These are phyloP conservation scores for Colletes collaris DNA, from an alignment of 2,888 invertebrate species.

Conservation along the genomic window DNA sequence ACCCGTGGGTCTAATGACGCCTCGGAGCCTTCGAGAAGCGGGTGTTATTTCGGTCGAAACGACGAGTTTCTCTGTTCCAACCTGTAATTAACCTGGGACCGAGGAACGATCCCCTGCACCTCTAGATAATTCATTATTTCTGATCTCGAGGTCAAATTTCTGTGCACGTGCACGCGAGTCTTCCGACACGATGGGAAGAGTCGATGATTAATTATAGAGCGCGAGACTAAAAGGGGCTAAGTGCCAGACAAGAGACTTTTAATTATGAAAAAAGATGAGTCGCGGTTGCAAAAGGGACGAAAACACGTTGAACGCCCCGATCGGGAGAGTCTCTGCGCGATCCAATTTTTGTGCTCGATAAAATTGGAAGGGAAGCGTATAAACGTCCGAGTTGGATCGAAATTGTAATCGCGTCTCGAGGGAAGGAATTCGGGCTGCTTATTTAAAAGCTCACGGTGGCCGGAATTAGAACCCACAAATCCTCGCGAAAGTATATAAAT, in stretches of 20 bases:
- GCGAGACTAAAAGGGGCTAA: background rate
- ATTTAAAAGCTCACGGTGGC: background rate
- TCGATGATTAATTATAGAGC: background rate
- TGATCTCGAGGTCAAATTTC: background rate
- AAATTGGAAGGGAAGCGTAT: no score
- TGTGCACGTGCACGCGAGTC: no score
- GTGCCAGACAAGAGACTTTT: no score
- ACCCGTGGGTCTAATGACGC: background rate
- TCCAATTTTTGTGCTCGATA: no score
- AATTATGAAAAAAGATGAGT: no score
- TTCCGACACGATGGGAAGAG: no score
- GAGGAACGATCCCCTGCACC: background rate
- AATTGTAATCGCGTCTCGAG: background rate
- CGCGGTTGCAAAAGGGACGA: no score
- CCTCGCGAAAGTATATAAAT: slow-evolving; percentile 6
- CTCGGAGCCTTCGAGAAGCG: background rate
- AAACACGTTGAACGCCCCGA: no score
- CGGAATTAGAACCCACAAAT: slow-evolving; percentile 8
- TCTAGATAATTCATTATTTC: background rate
- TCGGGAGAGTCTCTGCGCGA: no score
- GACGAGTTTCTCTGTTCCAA: background rate
- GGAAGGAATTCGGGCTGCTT: slow-evolving; percentile 4
- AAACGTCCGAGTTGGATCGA: no score
- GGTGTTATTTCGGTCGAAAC: background rate
- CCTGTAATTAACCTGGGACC: background rate